Evolutionary conservation across 2,797 vertebrate genomes (phyloP), one percentile per base, ranked within the genome.

Genomic region (Myotis vivesi): DNA sequence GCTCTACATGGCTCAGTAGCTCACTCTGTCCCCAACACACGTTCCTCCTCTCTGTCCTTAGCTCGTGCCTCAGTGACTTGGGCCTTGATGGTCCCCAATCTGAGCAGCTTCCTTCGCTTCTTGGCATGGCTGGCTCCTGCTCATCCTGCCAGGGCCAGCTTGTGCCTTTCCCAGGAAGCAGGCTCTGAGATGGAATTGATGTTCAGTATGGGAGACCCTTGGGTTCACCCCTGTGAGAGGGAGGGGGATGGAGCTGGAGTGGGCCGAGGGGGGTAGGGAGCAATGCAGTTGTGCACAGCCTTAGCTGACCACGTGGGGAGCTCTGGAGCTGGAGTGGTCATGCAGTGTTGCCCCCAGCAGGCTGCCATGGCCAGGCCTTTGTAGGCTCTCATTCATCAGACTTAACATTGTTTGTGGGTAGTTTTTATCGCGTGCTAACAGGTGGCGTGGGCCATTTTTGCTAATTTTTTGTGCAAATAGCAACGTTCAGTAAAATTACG

Each of bases 161-260:
- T 87, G 33, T n/a, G 28, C 8, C 28, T 94, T 75, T 87, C 49
- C 57, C 25, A 53, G 59, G 71, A 82, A n/a, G 33, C 44, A 20
- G 41, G 68, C 25, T 25, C 75, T 59, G 59, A 82, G 49, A 7
- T 33, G 51, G 59, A 36, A 69, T 53, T 69, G 36, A 36, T 55
- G 38, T 38, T 51, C n/a, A 23, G 25, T 30, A 12, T 23, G 51
- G 8, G 30, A 19, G 38, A 15, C 6, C 11, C 33, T 11, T 75
- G 89, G 51, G 20, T 9, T 62, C 44, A 10, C 10, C 2, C 1
- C 22, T 80, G 9, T 30, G 28, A 36, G 38, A 91, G 28, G n/a
- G n/a, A 57, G 41, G 22, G 3, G 33, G 68, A 57, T 33, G 76
- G 28, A 51, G 20, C 76, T 13, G 3, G 22, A 23, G 9, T 33